These are phyloP conservation scores for Leptinotarsa peninsularis DNA, from an alignment of 2,888 invertebrate species.

Conservation along the genomic window DNA sequence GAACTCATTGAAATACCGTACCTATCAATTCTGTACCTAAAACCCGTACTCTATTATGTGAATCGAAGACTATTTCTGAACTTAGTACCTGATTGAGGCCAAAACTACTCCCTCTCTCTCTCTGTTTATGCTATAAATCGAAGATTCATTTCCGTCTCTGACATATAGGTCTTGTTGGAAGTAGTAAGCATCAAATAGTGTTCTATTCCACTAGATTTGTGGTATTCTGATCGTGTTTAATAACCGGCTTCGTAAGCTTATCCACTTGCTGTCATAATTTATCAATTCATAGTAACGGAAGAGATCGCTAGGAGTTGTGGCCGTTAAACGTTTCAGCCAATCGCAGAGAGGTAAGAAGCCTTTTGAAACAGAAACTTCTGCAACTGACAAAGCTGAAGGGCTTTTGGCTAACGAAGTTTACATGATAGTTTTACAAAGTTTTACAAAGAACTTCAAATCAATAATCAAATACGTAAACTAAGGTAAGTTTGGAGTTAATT, in stretches of 20 bases:
- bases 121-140: too few relatives aligned
- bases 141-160: too few relatives aligned
- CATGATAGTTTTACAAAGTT: slow-evolving; percentile 47
- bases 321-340: slow-evolving; percentile 50
- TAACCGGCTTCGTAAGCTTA: neutral
- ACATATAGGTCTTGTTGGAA: too few relatives aligned
- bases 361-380: slow-evolving; percentile 54
- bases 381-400: slow-evolving; percentile 57
- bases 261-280: too few relatives aligned
- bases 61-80: too few relatives aligned
- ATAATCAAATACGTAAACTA: slow-evolving; percentile 1
- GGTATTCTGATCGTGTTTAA: neutral
- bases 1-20: too few relatives aligned
- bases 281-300: slow-evolving; percentile 10
- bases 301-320: slow-evolving; percentile 32
- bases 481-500: slow-evolving; percentile 27
- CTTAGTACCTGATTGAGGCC: too few relatives aligned
- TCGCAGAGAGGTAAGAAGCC: slow-evolving; percentile 50
- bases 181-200: too few relatives aligned
- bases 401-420: slow-evolving; percentile 58
- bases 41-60: too few relatives aligned
- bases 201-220: too few relatives aligned
- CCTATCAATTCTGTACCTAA: too few relatives aligned
- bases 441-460: slow-evolving; percentile 3
- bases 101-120: too few relatives aligned